These are phyloP conservation scores for Zaprionus africanus DNA, from an alignment of 1,140 invertebrate species.

Conservation along the genomic window DNA sequence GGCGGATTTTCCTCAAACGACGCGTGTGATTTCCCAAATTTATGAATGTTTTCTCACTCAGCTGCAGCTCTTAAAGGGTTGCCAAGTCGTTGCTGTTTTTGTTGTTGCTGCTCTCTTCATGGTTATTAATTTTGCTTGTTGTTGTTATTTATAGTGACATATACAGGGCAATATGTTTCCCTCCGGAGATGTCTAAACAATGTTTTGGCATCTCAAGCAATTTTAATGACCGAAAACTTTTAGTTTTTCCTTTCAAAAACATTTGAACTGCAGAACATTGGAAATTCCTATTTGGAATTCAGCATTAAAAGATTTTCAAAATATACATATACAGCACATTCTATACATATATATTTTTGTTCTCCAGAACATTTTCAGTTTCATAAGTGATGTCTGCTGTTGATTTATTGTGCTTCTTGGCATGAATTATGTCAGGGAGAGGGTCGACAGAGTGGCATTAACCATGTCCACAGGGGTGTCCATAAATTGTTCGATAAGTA, in stretches of 20 bases:
- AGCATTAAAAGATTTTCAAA: slow-evolving; percentile 32
- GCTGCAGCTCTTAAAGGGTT: slow-evolving; percentile 61
- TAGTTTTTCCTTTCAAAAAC: slow-evolving; percentile 32
- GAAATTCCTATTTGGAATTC: slow-evolving; percentile 9
- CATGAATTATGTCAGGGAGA: slow-evolving; percentile 29
- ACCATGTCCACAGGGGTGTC: background rate
- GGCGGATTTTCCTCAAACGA: slow-evolving; percentile 27
- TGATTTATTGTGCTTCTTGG: slow-evolving; percentile 34
- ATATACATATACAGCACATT: slow-evolving; percentile 8
- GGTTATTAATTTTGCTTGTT: slow-evolving; percentile 67
- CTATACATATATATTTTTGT: slow-evolving; percentile 16
- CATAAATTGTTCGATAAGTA: slow-evolving; percentile 2
- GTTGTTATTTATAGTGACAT: slow-evolving; percentile 74
- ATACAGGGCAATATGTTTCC: slow-evolving; percentile 71
- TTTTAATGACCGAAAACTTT: slow-evolving; percentile 67
- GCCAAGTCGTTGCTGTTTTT: slow-evolving; percentile 51
- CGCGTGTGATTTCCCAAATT: slow-evolving; percentile 43
- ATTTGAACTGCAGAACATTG: slow-evolving; percentile 17
- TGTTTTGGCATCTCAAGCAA: slow-evolving; percentile 36
- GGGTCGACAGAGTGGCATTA: slow-evolving; percentile 4
- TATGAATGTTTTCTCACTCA: slow-evolving; percentile 53
- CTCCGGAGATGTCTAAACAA: slow-evolving; percentile 38
- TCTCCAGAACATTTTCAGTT: slow-evolving; percentile 28
- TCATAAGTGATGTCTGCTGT: slow-evolving; percentile 33
- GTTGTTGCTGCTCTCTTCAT: slow-evolving; percentile 47